Percentiles rank a stretch among this genome's conserved stretches.
These are phyloP conservation scores for Rotaria sp. DNA, from an alignment of 2,888 invertebrate species.

Conservation along the genomic window DNA sequence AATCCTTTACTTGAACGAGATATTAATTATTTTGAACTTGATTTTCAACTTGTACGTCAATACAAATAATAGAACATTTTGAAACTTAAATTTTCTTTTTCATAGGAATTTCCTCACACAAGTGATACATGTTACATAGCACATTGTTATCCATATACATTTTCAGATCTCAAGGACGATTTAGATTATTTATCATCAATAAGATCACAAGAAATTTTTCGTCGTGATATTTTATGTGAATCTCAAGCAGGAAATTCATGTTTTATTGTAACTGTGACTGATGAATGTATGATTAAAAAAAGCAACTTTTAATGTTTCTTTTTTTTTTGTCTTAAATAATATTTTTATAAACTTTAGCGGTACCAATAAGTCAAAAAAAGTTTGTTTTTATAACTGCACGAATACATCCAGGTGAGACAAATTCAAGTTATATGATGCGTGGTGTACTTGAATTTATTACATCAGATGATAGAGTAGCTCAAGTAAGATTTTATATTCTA, in stretches of 20 bases:
- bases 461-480: slow-evolving; percentile 45
- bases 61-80: neutral
- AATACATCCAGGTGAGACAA: slow-evolving; percentile 89
- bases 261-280: slow-evolving; percentile 52
- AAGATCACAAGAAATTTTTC: slow-evolving; percentile 46
- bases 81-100: neutral
- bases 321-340: neutral
- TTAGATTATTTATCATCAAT: slow-evolving; percentile 47
- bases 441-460: slow-evolving; percentile 64
- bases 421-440: slow-evolving; percentile 93
- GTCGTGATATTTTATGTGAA: slow-evolving; percentile 52
- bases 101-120: slow-evolving; percentile 60
- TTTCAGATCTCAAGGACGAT: slow-evolving; percentile 69
- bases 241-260: slow-evolving; percentile 54
- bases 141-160: slow-evolving; percentile 88
- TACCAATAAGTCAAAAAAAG: slow-evolving; percentile 45
- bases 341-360: neutral
- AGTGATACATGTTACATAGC: slow-evolving; percentile 81
- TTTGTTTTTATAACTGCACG: slow-evolving; percentile 72
- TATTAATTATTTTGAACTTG: slow-evolving; percentile 50
- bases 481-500: slow-evolving; percentile 45
- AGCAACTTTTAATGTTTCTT: neutral
- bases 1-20: slow-evolving; percentile 50
- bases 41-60: slow-evolving; percentile 53
- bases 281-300: slow-evolving; percentile 47